These are phyloP conservation scores for Actenoides hombroni DNA, from an alignment of 2,113 vertebrate species.

Conservation along the genomic window DNA sequence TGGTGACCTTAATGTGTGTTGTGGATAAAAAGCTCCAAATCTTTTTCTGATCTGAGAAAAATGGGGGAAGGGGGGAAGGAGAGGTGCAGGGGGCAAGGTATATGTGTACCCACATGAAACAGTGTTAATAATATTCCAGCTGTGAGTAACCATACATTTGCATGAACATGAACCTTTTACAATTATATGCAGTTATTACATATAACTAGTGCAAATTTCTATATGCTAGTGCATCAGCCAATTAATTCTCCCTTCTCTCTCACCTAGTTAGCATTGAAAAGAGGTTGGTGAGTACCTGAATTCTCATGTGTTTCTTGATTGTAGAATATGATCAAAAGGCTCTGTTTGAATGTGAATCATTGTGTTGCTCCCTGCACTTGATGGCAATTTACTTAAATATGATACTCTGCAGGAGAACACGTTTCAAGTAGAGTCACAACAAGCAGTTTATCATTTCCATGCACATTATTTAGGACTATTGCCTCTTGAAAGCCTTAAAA, in stretches of 20 bases:
- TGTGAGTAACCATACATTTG: neutral
- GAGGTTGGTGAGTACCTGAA: conserved; percentile 46
- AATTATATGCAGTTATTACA: neutral
- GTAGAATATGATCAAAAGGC: conserved; percentile 80
- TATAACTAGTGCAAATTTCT: neutral
- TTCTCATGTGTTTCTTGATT: conserved; percentile 78
- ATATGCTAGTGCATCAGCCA: conserved; percentile 47
- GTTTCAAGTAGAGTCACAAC: conserved; percentile 78
- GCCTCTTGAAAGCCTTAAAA: conserved; percentile 65
- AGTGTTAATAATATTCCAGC: neutral
- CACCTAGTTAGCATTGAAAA: conserved; percentile 66
- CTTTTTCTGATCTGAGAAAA: conserved; percentile 20
- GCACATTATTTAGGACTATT: conserved; percentile 68
- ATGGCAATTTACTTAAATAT: conserved; percentile 82
- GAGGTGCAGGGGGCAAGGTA: no score
- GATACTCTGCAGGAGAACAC: conserved; percentile 80
- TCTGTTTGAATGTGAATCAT: conserved; percentile 73
- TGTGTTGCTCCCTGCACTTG: conserved; percentile 69
- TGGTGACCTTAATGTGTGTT: conserved; percentile 26
- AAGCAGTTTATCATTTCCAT: conserved; percentile 81
- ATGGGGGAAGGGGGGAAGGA: no score
- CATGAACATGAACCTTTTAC: neutral
- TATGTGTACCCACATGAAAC: neutral
- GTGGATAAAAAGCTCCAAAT: conserved; percentile 39
- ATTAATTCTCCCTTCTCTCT: conserved; percentile 63